Conservation (phyloP, 2,797 vertebrate genomes). For the Eulemur mongoz region DNA sequence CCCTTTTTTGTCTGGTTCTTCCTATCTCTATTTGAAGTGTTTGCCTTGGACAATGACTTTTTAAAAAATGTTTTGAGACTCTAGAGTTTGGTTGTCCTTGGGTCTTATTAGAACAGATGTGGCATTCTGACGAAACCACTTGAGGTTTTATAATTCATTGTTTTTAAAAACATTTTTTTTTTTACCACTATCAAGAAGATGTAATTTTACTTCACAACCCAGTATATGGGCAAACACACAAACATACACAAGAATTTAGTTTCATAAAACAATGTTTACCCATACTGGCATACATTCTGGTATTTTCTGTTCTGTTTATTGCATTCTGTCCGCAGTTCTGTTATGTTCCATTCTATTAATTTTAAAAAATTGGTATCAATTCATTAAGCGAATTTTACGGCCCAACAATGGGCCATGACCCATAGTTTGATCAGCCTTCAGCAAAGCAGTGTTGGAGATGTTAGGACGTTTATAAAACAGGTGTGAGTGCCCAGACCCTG, state of each 20-base stretch:
- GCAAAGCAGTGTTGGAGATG: constrained; percentile 25
- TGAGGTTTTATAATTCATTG: background rate
- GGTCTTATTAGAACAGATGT: background rate
- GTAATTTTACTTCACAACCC: background rate
- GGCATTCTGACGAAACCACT: background rate
- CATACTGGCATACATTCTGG: background rate
- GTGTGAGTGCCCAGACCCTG: accelerated
- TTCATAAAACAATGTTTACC: background rate
- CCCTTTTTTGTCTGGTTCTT: background rate
- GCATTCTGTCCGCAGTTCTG: background rate
- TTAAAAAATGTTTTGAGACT: background rate
- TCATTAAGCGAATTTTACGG: background rate
- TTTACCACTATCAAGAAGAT: background rate
- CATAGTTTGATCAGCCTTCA: background rate
- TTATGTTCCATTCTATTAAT: background rate
- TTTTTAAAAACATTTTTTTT: background rate
- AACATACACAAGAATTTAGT: background rate
- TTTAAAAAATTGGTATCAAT: background rate
- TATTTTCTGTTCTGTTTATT: background rate
- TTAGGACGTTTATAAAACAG: accelerated
- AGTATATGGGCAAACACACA: background rate
- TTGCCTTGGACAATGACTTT: background rate
- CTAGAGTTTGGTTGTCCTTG: background rate
- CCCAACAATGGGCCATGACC: background rate
- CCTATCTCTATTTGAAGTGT: background rate